These are phyloP conservation scores for Leptestheria dahalacensis DNA, from an alignment of 1,140 invertebrate genomes.

Conservation along the genomic window DNA sequence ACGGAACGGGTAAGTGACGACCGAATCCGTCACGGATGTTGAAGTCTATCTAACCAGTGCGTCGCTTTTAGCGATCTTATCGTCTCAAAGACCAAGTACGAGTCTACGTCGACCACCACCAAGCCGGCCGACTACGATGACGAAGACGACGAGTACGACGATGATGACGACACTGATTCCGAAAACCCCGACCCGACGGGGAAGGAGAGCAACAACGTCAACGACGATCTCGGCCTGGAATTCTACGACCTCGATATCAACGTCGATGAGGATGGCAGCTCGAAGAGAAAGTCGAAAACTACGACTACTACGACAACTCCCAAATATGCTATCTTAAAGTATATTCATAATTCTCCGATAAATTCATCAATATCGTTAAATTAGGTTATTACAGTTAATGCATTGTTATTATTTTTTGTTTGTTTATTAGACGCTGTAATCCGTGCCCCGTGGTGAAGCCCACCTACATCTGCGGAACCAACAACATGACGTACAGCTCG, in stretches of 20 bases:
- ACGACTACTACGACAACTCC: slow-evolving; percentile 9
- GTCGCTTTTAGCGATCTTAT: slow-evolving; percentile 4
- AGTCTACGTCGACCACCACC: background rate
- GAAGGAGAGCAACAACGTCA: slow-evolving; percentile 4
- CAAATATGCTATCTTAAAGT: slow-evolving; percentile 5
- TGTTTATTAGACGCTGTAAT: slow-evolving; percentile 46
- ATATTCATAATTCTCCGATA: background rate
- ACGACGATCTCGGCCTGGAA: slow-evolving; percentile 7
- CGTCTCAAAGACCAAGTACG: slow-evolving; percentile 1
- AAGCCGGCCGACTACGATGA: slow-evolving; percentile 19
- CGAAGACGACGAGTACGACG: slow-evolving; percentile 18
- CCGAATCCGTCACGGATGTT: background rate
- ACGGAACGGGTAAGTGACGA: slow-evolving; percentile 53
- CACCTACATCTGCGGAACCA: slow-evolving; percentile 69
- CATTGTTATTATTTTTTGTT: background rate
- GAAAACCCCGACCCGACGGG: background rate
- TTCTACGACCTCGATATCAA: slow-evolving; percentile 5
- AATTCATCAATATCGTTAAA: background rate
- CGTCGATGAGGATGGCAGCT: background rate
- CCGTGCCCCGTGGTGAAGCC: slow-evolving; percentile 60
- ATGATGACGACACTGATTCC: slow-evolving; percentile 17
- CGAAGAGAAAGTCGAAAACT: background rate
- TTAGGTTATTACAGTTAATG: background rate
- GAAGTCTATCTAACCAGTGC: background rate
- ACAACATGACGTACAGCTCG: slow-evolving; percentile 85